Percentiles rank a stretch among this genome's conserved stretches.
phyloP scores from a whole-genome alignment of 1,140 invertebrate genomes.

The Drosophila tristis region DNA sequence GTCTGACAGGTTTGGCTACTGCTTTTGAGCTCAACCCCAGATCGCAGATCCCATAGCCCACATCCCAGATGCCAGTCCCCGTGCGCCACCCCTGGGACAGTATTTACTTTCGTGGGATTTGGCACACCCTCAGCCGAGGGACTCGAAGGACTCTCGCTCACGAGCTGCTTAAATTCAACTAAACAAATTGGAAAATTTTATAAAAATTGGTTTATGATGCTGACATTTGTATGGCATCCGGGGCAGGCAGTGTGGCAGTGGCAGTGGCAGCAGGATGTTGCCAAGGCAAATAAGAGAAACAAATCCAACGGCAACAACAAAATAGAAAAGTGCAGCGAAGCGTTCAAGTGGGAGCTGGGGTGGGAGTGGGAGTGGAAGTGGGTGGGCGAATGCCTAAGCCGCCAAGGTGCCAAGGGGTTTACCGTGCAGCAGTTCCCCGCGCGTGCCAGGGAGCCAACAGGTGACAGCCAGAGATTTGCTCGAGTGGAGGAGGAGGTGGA shows the following conservation, averaged over 20 bases:
- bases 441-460: slow-evolving; percentile 52
- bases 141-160: background rate
- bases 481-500: no score
- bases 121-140: background rate
- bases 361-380: background rate
- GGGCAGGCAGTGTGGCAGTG: background rate
- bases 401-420: slow-evolving; percentile 40
- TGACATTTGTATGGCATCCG: slow-evolving; percentile 62
- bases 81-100: background rate
- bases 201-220: slow-evolving; percentile 81
- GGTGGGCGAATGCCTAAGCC: slow-evolving; percentile 7
- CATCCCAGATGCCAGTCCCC: no score
- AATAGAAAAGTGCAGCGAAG: slow-evolving; percentile 52
- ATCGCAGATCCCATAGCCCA: no score
- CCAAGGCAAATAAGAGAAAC: slow-evolving; percentile 32
- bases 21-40: slow-evolving; percentile 37
- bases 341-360: slow-evolving; percentile 26
- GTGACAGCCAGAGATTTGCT: slow-evolving; percentile 30
- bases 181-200: slow-evolving; percentile 81
- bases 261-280: slow-evolving; percentile 15
- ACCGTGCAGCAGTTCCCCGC: no score
- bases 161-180: slow-evolving; percentile 64
- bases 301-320: slow-evolving; percentile 22
- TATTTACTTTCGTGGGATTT: slow-evolving; percentile 66
- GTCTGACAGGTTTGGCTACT: no score